Evolutionary conservation across 2,888 invertebrate genomes (phyloP).

Genomic region (Drosophila paramelanica): DNA sequence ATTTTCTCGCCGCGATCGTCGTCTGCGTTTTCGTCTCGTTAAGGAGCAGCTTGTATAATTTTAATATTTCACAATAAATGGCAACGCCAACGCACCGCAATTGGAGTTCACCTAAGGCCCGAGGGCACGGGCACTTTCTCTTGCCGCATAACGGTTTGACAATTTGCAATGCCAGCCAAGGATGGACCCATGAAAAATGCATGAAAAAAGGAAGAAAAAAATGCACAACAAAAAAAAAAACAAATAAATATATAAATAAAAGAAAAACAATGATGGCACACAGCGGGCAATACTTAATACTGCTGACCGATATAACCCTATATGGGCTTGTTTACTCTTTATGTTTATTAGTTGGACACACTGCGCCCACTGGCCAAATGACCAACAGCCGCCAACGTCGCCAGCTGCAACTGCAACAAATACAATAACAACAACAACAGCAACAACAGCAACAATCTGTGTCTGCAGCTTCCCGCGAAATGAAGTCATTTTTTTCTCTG

Average conservation of each 20-base stretch:
- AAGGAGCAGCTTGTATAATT: constrained; percentile 69
- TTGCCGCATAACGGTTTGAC: constrained; percentile 70
- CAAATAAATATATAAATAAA: constrained; percentile 18
- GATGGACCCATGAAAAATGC: constrained; percentile 71
- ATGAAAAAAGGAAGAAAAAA: constrained; percentile 40
- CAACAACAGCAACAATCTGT: constrained; percentile 16
- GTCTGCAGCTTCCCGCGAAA: constrained; percentile 51
- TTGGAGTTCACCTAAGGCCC: constrained; percentile 40
- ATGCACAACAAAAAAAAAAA: constrained; percentile 28
- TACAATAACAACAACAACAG: constrained; percentile 16
- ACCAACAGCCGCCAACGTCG: constrained; percentile 50
- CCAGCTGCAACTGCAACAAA: not conserved
- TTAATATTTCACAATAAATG: constrained; percentile 78
- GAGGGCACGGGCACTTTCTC: constrained; percentile 47
- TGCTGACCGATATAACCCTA: constrained; percentile 77
- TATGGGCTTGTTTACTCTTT: constrained; percentile 79
- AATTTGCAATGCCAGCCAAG: constrained; percentile 69
- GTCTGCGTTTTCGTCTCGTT: constrained; percentile 37
- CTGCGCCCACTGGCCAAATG: constrained; percentile 72
- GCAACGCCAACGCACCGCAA: constrained; percentile 67
- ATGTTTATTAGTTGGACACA: constrained; percentile 70
- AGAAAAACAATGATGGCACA: constrained; percentile 59
- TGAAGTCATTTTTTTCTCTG: constrained; percentile 65
- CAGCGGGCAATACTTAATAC: constrained; percentile 48
- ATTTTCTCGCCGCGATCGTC: constrained; percentile 70